A percentile compares a stretch with the other conserved stretches of the same genome.
These are phyloP conservation scores for Drosophila rellima DNA, from an alignment of 2,888 invertebrate genomes.

Conservation along the genomic window DNA sequence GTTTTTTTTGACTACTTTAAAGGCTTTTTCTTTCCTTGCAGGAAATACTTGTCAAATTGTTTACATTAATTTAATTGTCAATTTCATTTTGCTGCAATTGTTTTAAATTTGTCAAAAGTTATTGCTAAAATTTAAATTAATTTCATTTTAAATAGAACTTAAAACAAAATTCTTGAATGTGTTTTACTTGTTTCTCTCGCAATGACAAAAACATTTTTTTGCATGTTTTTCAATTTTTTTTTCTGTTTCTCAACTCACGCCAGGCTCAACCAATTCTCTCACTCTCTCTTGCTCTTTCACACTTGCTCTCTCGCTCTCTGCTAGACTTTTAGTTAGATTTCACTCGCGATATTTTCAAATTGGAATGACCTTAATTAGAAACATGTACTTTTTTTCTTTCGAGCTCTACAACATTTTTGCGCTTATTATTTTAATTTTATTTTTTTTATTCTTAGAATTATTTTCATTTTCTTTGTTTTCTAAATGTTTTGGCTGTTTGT, in stretches of 20 bases:
- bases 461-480: constrained; percentile 45
- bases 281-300: constrained; percentile 14
- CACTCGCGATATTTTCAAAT: constrained; percentile 80
- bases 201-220: constrained; percentile 44
- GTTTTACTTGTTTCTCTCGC: constrained; percentile 63
- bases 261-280: constrained; percentile 27
- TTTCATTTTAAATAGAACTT: constrained; percentile 78
- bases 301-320: constrained; percentile 30
- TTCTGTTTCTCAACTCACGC: constrained; percentile 19
- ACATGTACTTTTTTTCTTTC: constrained; percentile 75
- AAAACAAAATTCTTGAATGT: constrained; percentile 81
- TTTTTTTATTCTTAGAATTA: constrained; percentile 9
- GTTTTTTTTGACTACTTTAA: constrained; percentile 73
- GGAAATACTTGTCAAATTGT: constrained; percentile 82
- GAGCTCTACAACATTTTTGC: constrained; percentile 66
- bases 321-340: constrained; percentile 67
- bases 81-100: constrained; percentile 48
- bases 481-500: constrained; percentile 62
- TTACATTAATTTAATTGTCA: constrained; percentile 39
- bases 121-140: constrained; percentile 55
- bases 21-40: constrained; percentile 84
- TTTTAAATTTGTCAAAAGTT: constrained; percentile 34
- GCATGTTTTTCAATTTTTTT: constrained; percentile 23
- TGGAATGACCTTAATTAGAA: constrained; percentile 82
- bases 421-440: constrained; percentile 19